Base-by-base conservation (phyloP, 2,888 invertebrate genomes). In the Sabatieria punctata region DNA sequence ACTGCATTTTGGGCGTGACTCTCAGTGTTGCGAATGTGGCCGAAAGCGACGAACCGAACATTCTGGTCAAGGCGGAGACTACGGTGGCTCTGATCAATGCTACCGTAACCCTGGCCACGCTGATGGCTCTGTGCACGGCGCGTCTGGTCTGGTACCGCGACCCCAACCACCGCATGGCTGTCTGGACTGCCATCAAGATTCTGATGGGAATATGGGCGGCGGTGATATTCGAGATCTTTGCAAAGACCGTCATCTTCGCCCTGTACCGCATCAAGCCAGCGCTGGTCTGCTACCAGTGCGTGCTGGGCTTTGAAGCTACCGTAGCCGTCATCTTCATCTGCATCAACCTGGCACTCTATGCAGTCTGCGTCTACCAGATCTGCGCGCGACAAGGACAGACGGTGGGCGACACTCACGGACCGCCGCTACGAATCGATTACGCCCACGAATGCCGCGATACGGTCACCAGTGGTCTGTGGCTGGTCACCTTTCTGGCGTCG, bases 61-160 rank as follows among this genome's bases (percentile, higher is more conserved):
- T 21, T 4, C 33, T 43, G 18, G 13, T 4, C 18, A 43, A 26
- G 43, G 15, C 36, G 21, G 44, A 44, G 21, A 21, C 36, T 13
- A 44, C 44, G 21, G 36, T 37, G 36, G 23, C 44, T 4, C 11
- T 44, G 23, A 18, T 44, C n/a, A 44, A 44, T 37, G 4, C 36
- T 19, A 18, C 37, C 19, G 44, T 27, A 4, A 37, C 35, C n/a
- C 21, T 44, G 44, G 35, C 44, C 18, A 44, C 33, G 3, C 21
- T 44, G 23, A 22, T 44, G 22, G 44, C 44, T 11, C 23, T 44
- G 30, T 13, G 15, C 44, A 44, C 44, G 8, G 33, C 27, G 4
- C 44, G 44, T 8, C 6, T 37, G 15, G 36, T 44, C 19, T 21
- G 30, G 18, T 6, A 21, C 36, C 8, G 30, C 8, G 4, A 18